Evolutionary conservation across 2,888 invertebrate species (phyloP).

Genomic region (Ischnus inquisitorius): DNA sequence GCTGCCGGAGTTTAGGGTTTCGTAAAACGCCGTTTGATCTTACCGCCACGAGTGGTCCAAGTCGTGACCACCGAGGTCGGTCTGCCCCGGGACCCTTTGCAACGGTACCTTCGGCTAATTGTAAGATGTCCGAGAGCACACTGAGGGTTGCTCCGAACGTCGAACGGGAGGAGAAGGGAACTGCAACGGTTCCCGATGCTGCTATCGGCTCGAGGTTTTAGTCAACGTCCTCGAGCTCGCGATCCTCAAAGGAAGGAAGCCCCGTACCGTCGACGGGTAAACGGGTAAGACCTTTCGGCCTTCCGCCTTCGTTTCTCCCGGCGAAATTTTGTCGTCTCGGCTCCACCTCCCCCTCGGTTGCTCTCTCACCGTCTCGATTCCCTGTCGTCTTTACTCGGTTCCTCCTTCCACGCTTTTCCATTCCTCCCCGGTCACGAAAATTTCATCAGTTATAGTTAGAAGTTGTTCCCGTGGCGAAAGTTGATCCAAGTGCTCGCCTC

Average conservation of each 20-base stretch:
- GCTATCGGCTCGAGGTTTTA: conserved; percentile 42
- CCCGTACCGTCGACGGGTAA: conserved; percentile 9
- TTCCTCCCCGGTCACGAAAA: conserved; percentile 31
- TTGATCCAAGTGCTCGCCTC: conserved; percentile 54
- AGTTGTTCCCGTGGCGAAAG: conserved; percentile 50
- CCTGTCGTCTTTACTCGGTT: conserved; percentile 15
- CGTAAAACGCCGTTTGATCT: conserved; percentile 60
- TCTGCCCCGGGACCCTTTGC: conserved; percentile 39
- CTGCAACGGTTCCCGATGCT: not conserved
- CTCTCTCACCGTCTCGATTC: conserved; percentile 21
- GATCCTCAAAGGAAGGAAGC: conserved; percentile 60
- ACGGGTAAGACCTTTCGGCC: not conserved
- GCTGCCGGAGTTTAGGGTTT: conserved; percentile 33
- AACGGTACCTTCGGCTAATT: conserved; percentile 54
- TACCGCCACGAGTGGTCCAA: conserved; percentile 25
- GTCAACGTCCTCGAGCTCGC: not conserved
- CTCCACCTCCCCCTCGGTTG: not conserved
- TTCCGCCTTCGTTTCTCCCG: not conserved
- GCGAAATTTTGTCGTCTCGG: conserved; percentile 13
- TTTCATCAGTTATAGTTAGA: conserved; percentile 61
- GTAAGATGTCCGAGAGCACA: conserved; percentile 53
- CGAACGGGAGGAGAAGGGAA: conserved; percentile 18
- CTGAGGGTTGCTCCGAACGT: not conserved
- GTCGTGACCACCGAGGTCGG: conserved; percentile 46
- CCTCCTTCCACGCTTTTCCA: not conserved